Base-by-base conservation (phyloP, 2,888 invertebrate genomes). In the Lypha dubia region DNA sequence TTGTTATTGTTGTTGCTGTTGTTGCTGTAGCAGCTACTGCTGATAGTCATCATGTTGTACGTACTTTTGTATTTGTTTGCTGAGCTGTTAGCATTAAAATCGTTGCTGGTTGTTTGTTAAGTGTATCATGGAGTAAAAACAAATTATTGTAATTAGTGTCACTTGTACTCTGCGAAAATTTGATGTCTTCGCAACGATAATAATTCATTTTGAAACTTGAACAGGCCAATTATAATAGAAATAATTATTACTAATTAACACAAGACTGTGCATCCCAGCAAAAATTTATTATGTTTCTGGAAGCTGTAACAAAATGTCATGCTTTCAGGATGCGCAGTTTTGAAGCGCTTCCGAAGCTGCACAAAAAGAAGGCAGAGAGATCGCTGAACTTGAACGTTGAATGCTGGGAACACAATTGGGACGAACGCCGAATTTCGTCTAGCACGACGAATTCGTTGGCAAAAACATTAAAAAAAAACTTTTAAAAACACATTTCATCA, bases 161-260 rank as follows among this genome's bases (percentile, higher is more conserved):
- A 62, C 62, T 71, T 58, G 53, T 60, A 51, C 44, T 60, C 60
- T 28, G 28, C 65, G 73, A 71, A 76, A 76, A 83, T 79, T 75
- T 79, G 56, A 75, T 74, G 74, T 63, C 70, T 83, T 74, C 13
- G 9, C 32, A 70, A 70, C 20, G 17, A 76, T 71, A 75, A 80
- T 76, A 75, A 80, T 76, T 84, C 71, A 84, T 84, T 58, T 80
- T 67, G 17, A 70, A 80, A 84, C 75, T 76, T 84, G 60, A 75
- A 63, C 58, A 71, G 51, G 60, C 75, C 65, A 84, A 84, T 84
- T 80, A 71, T 67, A 65, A 60, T 60, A 60, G 15, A 79, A 79
- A 75, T 67, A 84, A 84, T 76, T 84, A 60, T 35, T 58, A 49
- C 68, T 79, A 83, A 83, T 83, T 83, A 83, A 79, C 41, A 20